Evolutionary conservation across 2,113 vertebrate genomes (phyloP).

Genomic region (Phyllostomus discolor): DNA sequence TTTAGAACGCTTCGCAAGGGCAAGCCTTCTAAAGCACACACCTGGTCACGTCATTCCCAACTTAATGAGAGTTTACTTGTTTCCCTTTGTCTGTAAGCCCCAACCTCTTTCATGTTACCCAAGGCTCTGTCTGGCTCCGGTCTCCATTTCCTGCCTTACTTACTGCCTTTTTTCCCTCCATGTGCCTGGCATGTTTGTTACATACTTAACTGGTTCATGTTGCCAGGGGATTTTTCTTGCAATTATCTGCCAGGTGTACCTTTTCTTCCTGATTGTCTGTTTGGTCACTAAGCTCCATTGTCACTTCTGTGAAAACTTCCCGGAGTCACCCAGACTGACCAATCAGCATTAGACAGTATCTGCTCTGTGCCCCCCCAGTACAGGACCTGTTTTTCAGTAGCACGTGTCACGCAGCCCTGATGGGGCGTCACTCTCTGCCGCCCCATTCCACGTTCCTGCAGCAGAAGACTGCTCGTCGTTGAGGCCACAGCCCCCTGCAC

Average conservation of each 20-base stretch:
- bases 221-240: neutral
- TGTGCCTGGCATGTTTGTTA: neutral
- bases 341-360: neutral
- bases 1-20: neutral
- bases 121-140: neutral
- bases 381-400: neutral
- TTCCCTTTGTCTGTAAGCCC: neutral
- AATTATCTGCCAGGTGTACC: neutral
- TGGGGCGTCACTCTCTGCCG: neutral
- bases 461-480: neutral
- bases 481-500: neutral
- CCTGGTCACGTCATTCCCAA: neutral
- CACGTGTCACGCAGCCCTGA: fast-evolving
- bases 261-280: neutral
- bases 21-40: neutral
- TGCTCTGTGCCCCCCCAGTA: neutral
- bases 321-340: neutral
- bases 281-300: neutral
- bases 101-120: neutral
- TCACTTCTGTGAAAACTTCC: neutral
- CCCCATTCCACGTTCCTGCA: neutral
- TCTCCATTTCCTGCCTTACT: neutral
- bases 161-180: neutral
- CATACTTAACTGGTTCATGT: neutral
- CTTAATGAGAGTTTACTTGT: neutral